Base-by-base conservation (phyloP, 2,797 vertebrate genomes). In the Pogoniulus pusillus region DNA sequence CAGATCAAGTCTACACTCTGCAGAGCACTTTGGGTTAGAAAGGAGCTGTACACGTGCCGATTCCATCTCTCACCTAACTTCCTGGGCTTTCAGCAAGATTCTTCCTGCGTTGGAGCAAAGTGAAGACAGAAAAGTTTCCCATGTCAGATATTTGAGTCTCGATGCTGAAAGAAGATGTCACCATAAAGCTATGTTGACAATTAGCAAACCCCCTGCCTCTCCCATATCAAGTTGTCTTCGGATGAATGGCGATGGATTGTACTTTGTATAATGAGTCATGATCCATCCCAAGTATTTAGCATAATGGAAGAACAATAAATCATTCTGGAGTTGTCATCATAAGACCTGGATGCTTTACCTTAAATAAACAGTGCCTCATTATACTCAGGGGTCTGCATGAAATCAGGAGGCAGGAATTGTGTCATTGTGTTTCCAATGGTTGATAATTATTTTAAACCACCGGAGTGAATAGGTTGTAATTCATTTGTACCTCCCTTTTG, bases 301-400 rank as follows among this genome's bases (percentile, higher is more conserved):
- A 92, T 94, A 93, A 95, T 91, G 85, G 80, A 41, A 92, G 94
- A 96, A 95, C 80, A 96, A 93, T 96, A 80, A 89, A 89, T 95
- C 93, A 80, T 32, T 82, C 80, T 57, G 89, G 95, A 91, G 81
- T 85, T 91, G 91, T 93, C 93, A 82, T 81, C 53, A 10, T 17
- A 58, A 90, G 89, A 87, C 71, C 49, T 70, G 54, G 68, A 59
- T 63, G 70, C 69, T 83, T 83, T 73, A 35, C 30, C 3, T 83
- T 60, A 94, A 96, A 96, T 91, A 94, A 96, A 93, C 78, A 57
- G 55, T 39, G 39, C 74, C 81, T 91, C 77, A 39, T 95, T 94
- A 57, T 54, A 49, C 85, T 77, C 26, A 62, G 94, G 74, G 90
- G 83, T 93, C 32, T 60, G 69, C 64, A 91, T 95, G 93, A 82